Conservation (phyloP, 2,113 vertebrate genomes). For the Prietella phreatophila region DNA sequence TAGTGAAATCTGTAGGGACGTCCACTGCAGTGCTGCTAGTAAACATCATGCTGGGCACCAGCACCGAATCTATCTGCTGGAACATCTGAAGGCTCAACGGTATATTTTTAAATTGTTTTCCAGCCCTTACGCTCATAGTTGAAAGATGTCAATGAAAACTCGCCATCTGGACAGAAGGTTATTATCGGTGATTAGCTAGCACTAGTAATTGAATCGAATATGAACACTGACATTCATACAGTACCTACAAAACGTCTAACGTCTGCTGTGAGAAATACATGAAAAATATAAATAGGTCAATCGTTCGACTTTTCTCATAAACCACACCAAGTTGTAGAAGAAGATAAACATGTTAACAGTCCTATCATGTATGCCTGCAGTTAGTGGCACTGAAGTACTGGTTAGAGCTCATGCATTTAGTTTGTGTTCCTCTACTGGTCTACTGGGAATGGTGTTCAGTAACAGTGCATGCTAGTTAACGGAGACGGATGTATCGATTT, state of each 20-base stretch:
- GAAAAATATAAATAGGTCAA: conserved; percentile 47
- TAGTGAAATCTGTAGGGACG: conserved; percentile 46
- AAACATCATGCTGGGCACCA: conserved; percentile 48
- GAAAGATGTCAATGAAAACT: conserved; percentile 46
- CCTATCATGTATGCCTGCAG: conserved; percentile 45
- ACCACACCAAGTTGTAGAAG: conserved; percentile 44
- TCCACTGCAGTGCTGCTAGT: conserved; percentile 29
- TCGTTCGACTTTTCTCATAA: conserved; percentile 34
- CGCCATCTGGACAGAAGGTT: conserved; percentile 43
- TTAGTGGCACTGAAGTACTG: conserved; percentile 52
- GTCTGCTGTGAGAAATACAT: conserved; percentile 37
- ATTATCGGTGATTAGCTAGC: conserved; percentile 41
- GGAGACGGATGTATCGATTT: conserved; percentile 48
- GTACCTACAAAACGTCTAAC: conserved; percentile 44
- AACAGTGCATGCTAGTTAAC: conserved; percentile 64
- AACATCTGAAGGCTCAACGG: conserved; percentile 47
- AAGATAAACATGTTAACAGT: conserved; percentile 52
- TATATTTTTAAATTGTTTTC: conserved; percentile 50
- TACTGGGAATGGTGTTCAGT: conserved; percentile 48
- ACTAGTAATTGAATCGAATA: conserved; percentile 40
- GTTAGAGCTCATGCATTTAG: conserved; percentile 59
- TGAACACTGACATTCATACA: conserved; percentile 46
- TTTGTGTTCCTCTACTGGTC: conserved; percentile 37
- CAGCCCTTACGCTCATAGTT: conserved; percentile 54
- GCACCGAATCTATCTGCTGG: conserved; percentile 45